These are phyloP conservation scores for Heliconius ethilla DNA, from an alignment of 2,888 invertebrate genomes.

Conservation along the genomic window DNA sequence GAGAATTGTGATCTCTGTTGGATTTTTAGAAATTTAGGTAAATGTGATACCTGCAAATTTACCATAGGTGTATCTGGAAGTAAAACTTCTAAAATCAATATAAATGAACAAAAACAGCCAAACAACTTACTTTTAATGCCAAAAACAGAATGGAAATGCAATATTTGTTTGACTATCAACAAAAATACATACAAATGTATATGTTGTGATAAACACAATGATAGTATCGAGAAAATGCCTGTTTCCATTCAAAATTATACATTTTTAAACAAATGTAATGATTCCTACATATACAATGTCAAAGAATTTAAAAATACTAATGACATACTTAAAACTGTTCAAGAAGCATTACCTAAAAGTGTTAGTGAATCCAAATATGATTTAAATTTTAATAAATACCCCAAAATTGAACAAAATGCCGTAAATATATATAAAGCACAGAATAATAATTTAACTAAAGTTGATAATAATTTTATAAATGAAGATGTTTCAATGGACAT, in stretches of 20 bases:
- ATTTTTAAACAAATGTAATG: background rate
- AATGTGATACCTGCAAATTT: slow-evolving; percentile 57
- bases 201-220: slow-evolving; percentile 55
- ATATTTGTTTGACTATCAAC: slow-evolving; percentile 57
- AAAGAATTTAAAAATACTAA: background rate
- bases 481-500: slow-evolving; percentile 33
- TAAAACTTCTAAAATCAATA: background rate
- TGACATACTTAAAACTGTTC: background rate
- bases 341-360: background rate
- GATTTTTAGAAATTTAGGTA: slow-evolving; percentile 52
- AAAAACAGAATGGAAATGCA: slow-evolving; percentile 57
- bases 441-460: background rate
- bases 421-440: background rate
- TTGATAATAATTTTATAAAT: background rate
- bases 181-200: slow-evolving; percentile 51
- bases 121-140: background rate
- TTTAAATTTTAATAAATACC: background rate
- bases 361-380: background rate
- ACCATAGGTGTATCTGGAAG: background rate
- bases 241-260: background rate
- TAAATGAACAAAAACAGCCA: background rate
- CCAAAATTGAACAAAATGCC: background rate
- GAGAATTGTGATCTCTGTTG: slow-evolving; percentile 56
- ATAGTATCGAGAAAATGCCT: slow-evolving; percentile 5
- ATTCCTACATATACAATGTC: background rate